A percentile compares a stretch with the other conserved stretches of the same genome.
Evolutionary conservation across 2,888 invertebrate species (phyloP).

Genomic region (Ectobius pallidus): DNA sequence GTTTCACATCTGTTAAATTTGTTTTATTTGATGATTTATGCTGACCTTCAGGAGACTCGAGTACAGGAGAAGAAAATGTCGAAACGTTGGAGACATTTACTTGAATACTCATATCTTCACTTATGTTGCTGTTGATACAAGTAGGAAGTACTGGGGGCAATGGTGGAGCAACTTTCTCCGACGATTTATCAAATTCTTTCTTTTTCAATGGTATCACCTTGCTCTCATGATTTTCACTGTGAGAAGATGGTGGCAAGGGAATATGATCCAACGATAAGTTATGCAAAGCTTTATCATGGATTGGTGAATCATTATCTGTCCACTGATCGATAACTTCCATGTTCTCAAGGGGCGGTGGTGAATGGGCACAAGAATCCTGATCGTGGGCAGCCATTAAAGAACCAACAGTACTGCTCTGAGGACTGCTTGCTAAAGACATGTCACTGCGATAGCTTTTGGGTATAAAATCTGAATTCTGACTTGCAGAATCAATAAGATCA

Average conservation of each 20-base stretch:
- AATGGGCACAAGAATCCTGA: background rate
- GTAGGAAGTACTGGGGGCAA: background rate
- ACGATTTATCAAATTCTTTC: background rate
- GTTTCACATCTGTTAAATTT: background rate
- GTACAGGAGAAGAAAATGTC: background rate
- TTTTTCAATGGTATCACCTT: background rate
- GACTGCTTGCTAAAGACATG: constrained; percentile 31
- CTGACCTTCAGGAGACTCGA: background rate
- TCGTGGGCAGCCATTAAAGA: background rate
- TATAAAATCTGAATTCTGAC: constrained; percentile 11
- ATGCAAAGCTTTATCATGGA: background rate
- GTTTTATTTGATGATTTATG: constrained; percentile 1
- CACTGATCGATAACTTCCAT: background rate
- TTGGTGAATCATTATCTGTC: background rate
- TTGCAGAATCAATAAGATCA: constrained; percentile 20
- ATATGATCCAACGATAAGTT: constrained; percentile 31
- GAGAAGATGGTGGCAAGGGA: constrained; percentile 36
- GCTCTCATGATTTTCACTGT: background rate
- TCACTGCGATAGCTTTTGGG: constrained; percentile 16
- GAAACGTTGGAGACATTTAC: background rate
- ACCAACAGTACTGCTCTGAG: background rate
- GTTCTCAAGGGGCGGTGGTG: background rate
- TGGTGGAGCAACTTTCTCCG: background rate
- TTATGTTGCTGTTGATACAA: background rate
- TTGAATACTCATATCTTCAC: background rate